phyloP scores from a whole-genome alignment of 1,140 invertebrate species.

The Drosophila asahinai region DNA sequence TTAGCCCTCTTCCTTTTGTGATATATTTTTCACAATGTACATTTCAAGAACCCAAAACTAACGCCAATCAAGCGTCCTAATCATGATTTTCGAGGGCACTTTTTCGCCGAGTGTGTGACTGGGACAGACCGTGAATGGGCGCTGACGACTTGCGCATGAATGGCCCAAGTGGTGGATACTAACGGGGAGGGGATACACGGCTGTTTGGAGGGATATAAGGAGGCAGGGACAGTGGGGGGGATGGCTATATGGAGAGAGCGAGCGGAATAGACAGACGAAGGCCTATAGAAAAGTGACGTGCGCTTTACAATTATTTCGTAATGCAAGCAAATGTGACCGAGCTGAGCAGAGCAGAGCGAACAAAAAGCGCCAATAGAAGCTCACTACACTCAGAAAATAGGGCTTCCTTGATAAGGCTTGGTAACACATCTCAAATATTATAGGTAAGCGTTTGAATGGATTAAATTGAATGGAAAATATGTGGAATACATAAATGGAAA shows the following conservation, averaged over 20 bases:
- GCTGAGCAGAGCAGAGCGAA: conserved; percentile 39
- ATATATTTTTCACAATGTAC: conserved; percentile 17
- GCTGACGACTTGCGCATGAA: conserved; percentile 80
- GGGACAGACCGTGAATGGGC: conserved; percentile 70
- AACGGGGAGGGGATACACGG: not conserved
- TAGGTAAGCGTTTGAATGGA: not conserved
- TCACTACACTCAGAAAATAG: conserved; percentile 28
- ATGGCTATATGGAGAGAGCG: conserved; percentile 31
- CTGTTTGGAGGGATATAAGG: conserved; percentile 2
- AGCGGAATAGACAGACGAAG: conserved; percentile 68
- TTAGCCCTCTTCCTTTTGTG: too few species aligned
- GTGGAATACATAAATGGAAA: not conserved
- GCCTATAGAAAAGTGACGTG: conserved; percentile 82
- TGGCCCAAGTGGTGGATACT: conserved; percentile 67
- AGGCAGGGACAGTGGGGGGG: not conserved
- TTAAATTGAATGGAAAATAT: not conserved
- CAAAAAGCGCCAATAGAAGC: conserved; percentile 41
- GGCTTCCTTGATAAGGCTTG: conserved; percentile 9
- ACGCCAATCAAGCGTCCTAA: conserved; percentile 21
- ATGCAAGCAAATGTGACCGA: conserved; percentile 81
- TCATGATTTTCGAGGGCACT: conserved; percentile 18
- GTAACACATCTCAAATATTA: not conserved
- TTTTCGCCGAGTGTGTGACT: conserved; percentile 41
- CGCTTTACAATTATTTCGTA: conserved; percentile 82
- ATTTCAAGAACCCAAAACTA: conserved; percentile 4